Evolutionary conservation across 64 coral and sea anemone species (phyloP), one percentile per base, ranked within the genome.

Genomic region (Montipora cactus): DNA sequence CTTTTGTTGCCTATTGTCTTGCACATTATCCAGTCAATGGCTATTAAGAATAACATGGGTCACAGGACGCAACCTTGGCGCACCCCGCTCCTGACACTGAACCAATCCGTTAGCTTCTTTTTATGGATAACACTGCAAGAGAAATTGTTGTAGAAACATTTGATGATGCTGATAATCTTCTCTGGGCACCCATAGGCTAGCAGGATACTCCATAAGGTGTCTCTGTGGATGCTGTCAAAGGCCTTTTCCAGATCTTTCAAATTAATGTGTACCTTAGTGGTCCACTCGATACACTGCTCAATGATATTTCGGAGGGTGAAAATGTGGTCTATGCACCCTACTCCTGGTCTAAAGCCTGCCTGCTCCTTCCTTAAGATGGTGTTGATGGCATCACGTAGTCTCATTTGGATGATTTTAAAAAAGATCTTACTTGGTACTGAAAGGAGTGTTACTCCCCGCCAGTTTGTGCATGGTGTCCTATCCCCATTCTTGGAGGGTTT

Each of bases 271-370:
- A 87, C 58, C 8, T 59, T 59, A 49, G 59, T 62, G 11, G 81
- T 91, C 59, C 78, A 91, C 37, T 81, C 89, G 23, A 80, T 22
- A n/a, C 28, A 67, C 22, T 91, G 89, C 55, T 91, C 77, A 19
- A 91, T 44, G 55, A 91, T 91, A 78, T 91, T 91, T 13, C 89
- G 69, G 4, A 91, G 22, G 16, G 37, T 55, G 25, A 91, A 91
- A 7, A 81, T 91, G 1, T 91, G 78, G n/a, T 82, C 77, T 13
- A 81, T 81, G 52, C 67, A 92, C 11, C 47, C 77, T 74, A 71
- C 77, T 79, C 62, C 74, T 13, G 10, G 15, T 47, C 55, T 28
- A 77, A 59, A 93, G 1, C 91, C 73, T 8, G 74, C 91, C 67
- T 93, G 82, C 19, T 93, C 66, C 48, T 87, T 79, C 72, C 25